Percentiles rank a stretch among this genome's conserved stretches.
These are phyloP conservation scores for Antheraea mylitta DNA, from an alignment of 1,140 invertebrate genomes.

Conservation along the genomic window DNA sequence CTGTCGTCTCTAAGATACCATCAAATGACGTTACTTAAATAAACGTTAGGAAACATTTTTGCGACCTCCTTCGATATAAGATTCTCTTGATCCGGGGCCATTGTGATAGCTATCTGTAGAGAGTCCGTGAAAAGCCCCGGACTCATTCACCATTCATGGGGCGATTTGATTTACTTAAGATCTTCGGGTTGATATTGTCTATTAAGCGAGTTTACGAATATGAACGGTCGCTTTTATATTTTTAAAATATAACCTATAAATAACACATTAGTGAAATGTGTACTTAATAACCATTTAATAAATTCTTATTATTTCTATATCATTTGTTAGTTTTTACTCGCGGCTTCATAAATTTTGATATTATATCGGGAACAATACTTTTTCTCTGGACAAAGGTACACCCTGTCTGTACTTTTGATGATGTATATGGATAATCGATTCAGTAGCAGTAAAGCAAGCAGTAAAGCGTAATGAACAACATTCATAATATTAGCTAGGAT, in stretches of 20 bases:
- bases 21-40: conserved; percentile 68
- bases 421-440: too few species aligned
- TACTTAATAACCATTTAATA: too few species aligned
- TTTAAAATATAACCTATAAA: background rate
- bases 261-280: too few species aligned
- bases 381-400: too few species aligned
- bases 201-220: conserved; percentile 46
- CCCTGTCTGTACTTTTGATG: too few species aligned
- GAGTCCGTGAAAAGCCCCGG: conserved; percentile 67
- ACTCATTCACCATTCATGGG: conserved; percentile 75
- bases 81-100: conserved; percentile 67
- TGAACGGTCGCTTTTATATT: background rate
- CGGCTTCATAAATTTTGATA: too few species aligned
- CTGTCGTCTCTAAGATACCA: conserved; percentile 33
- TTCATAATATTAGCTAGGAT: too few species aligned
- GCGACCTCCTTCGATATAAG: conserved; percentile 62
- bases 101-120: conserved; percentile 73
- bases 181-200: conserved; percentile 70
- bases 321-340: too few species aligned
- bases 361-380: too few species aligned
- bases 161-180: conserved; percentile 78
- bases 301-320: too few species aligned
- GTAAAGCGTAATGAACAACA: too few species aligned
- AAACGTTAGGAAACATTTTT: conserved; percentile 72
- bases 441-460: too few species aligned